Percentiles rank a stretch among this genome's conserved stretches.
Conservation (phyloP, 2,113 vertebrate genomes). For the Scomber colias region DNA sequence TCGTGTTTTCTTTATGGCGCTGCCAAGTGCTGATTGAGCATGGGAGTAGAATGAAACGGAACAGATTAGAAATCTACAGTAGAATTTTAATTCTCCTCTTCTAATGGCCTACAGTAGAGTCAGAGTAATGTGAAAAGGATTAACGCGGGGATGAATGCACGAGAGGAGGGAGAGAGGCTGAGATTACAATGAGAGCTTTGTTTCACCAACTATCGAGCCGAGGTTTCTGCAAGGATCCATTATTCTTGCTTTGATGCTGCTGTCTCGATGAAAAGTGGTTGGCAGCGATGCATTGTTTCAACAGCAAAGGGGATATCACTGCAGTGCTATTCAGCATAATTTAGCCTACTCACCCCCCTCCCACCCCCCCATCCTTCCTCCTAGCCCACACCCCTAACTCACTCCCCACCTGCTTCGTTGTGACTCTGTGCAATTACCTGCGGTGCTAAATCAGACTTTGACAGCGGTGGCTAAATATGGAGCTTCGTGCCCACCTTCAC, state of each 20-base stretch:
- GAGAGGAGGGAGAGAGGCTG: conserved; percentile 54
- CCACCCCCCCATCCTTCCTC: neutral
- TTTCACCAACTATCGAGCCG: conserved; percentile 74
- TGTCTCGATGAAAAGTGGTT: conserved; percentile 75
- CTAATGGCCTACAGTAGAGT: conserved; percentile 76
- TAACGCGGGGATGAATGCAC: conserved; percentile 74
- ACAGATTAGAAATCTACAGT: conserved; percentile 72
- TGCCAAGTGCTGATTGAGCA: conserved; percentile 64
- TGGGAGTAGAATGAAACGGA: conserved; percentile 34
- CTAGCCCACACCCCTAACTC: conserved; percentile 42
- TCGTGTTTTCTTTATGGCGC: conserved; percentile 37
- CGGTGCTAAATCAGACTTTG: conserved; percentile 70
- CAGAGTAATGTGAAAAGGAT: conserved; percentile 78
- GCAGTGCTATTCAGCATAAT: conserved; percentile 75
- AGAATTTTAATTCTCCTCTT: conserved; percentile 67
- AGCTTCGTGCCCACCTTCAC: conserved; percentile 59
- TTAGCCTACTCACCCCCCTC: conserved; percentile 5
- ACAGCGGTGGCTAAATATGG: conserved; percentile 73
- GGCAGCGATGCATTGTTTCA: conserved; percentile 75
- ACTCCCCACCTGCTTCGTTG: conserved; percentile 45
- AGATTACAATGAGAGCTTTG: conserved; percentile 81
- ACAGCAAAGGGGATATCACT: conserved; percentile 67
- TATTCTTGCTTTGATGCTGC: conserved; percentile 81
- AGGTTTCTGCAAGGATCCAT: conserved; percentile 78
- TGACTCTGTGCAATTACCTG: conserved; percentile 72